A percentile compares a stretch with the other conserved stretches of the same genome.
Evolutionary conservation across 2,888 invertebrate genomes (phyloP).

Genomic region (Ophraella communa): DNA sequence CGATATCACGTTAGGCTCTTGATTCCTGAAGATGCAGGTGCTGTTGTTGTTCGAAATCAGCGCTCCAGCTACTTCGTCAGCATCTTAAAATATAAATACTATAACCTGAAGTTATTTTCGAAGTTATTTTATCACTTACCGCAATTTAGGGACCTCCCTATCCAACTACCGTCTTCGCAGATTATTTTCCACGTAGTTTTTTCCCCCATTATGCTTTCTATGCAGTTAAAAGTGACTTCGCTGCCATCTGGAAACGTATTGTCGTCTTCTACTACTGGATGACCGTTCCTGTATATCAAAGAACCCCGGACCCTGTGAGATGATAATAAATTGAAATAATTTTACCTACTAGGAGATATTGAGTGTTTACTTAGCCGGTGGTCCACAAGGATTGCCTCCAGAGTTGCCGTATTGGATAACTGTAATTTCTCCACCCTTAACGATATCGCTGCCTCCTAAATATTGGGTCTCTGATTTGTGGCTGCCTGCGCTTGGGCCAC

Average conservation of each 20-base stretch:
- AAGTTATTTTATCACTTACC: conserved; percentile 63
- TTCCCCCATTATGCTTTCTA: conserved; percentile 81
- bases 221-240: conserved; percentile 84
- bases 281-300: conserved; percentile 75
- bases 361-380: conserved; percentile 68
- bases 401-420: conserved; percentile 62
- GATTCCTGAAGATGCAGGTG: conserved; percentile 77
- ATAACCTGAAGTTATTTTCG: neutral
- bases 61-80: conserved; percentile 51
- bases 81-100: conserved; percentile 43
- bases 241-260: conserved; percentile 81
- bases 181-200: conserved; percentile 85
- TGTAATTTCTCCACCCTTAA: conserved; percentile 66
- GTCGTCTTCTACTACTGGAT: conserved; percentile 70
- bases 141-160: conserved; percentile 79
- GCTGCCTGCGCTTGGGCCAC: conserved; percentile 60
- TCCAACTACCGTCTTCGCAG: conserved; percentile 86
- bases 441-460: conserved; percentile 59
- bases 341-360: neutral
- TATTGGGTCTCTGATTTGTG: conserved; percentile 53
- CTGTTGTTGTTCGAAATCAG: conserved; percentile 64
- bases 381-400: conserved; percentile 65
- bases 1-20: conserved; percentile 80
- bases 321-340: no score
- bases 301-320: conserved; percentile 74